Evolutionary conservation across 2,113 vertebrate genomes (phyloP).

Genomic region (Stercorarius parasiticus): DNA sequence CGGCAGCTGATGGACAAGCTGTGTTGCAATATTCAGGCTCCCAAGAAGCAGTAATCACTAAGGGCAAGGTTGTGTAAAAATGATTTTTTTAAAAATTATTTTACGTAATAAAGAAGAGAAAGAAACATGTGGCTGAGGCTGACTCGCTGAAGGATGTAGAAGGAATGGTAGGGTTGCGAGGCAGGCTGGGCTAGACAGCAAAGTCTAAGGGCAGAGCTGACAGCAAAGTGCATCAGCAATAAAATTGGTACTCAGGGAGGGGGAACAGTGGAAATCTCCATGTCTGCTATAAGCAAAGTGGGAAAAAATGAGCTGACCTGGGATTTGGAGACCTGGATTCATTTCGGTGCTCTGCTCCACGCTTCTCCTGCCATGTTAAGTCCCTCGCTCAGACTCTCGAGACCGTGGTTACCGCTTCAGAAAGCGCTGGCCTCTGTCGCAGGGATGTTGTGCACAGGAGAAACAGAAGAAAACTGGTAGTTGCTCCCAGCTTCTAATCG

Average conservation of each 20-base stretch:
- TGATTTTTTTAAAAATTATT: neutral
- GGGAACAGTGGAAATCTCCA: neutral
- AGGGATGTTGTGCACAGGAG: neutral
- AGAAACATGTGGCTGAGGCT: neutral
- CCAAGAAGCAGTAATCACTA: neutral
- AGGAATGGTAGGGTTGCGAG: neutral
- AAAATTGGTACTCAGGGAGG: neutral
- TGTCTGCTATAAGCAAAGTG: neutral
- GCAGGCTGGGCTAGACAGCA: neutral
- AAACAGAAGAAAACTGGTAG: neutral
- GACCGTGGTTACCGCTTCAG: neutral
- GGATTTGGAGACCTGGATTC: neutral
- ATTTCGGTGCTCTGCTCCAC: neutral
- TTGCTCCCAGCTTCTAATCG: neutral
- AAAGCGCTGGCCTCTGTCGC: rapidly evolving
- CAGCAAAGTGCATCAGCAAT: neutral
- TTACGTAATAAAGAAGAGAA: neutral
- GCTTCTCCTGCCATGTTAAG: neutral
- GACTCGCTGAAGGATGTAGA: neutral
- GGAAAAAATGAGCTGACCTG: neutral
- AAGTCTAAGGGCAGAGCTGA: neutral
- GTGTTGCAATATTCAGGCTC: neutral
- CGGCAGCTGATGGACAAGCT: neutral
- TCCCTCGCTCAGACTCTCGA: neutral
- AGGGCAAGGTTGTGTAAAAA: neutral